Conservation (phyloP, 2,113 vertebrate genomes). For the Synchiropus splendidus region DNA sequence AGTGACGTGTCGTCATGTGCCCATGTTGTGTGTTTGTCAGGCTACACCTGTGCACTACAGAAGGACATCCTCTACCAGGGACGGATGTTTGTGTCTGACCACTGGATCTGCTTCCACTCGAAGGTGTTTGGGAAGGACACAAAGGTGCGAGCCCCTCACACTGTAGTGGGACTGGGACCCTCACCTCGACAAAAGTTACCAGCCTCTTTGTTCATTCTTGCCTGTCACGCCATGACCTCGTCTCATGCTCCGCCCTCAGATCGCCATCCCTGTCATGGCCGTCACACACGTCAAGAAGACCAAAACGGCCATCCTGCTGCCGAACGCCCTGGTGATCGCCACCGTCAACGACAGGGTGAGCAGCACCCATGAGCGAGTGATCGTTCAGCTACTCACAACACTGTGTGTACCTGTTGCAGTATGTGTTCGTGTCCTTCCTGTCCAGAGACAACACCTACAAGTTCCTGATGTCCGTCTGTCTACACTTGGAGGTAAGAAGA, state of each 20-base stretch:
- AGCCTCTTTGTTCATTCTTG: background rate
- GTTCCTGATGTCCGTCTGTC: conserved; percentile 79
- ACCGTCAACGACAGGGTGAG: conserved; percentile 78
- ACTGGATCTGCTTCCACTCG: conserved; percentile 97
- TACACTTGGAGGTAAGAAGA: conserved; percentile 76
- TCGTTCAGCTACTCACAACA: no score
- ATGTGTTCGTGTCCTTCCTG: conserved; percentile 87
- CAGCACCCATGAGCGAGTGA: no score
- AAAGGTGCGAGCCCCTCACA: conserved; percentile 65
- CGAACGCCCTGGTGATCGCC: conserved; percentile 84
- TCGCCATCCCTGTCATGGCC: conserved; percentile 80
- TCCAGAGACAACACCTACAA: conserved; percentile 92
- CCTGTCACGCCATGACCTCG: background rate
- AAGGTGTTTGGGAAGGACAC: conserved; percentile 96
- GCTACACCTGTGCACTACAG: conserved; percentile 92
- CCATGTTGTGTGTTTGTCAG: no score
- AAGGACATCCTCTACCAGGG: conserved; percentile 96
- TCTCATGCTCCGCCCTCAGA: conserved; percentile 59
- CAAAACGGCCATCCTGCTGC: conserved; percentile 89
- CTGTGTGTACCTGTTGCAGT: conserved; percentile 60
- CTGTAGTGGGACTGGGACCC: background rate
- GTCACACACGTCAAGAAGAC: conserved; percentile 89
- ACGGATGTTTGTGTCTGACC: conserved; percentile 86
- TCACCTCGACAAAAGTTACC: background rate
- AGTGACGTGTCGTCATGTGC: background rate